Evolutionary conservation across 2,113 vertebrate genomes (phyloP).

Genomic region (Hippocampus mohnikei): DNA sequence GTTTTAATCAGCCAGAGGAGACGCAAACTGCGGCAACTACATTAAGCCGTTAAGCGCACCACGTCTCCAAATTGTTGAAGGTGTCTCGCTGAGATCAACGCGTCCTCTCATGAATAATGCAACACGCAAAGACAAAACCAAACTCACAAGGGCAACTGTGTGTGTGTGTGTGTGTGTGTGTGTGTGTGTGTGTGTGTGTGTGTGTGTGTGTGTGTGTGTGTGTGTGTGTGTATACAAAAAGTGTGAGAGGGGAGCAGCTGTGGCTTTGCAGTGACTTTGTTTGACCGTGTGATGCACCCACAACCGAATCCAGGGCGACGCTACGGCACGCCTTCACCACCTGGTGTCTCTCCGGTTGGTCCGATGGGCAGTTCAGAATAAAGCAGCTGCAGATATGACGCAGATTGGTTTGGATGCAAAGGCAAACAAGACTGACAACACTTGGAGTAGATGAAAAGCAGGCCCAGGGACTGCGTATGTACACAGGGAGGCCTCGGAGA

Average conservation of each 20-base stretch:
- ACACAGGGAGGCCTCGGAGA: constrained; percentile 15
- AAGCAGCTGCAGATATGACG: constrained; percentile 58
- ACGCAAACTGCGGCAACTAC: constrained; percentile 69
- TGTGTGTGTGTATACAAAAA: not conserved
- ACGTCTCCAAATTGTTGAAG: constrained; percentile 68
- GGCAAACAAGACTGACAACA: constrained; percentile 67
- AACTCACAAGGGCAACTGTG: constrained; percentile 19
- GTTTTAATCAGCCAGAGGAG: constrained; percentile 71
- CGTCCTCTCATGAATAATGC: constrained; percentile 67
- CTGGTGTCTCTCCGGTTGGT: constrained; percentile 43
- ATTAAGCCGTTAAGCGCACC: constrained; percentile 71
- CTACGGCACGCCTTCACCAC: constrained; percentile 20
- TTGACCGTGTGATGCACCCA: constrained; percentile 9
- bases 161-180: constrained; percentile 2
- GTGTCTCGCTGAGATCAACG: constrained; percentile 63
- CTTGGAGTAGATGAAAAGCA: constrained; percentile 64
- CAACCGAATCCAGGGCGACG: constrained; percentile 17
- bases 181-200: constrained; percentile 6
- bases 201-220: constrained; percentile 6
- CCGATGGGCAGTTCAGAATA: constrained; percentile 70
- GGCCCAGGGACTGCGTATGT: constrained; percentile 16
- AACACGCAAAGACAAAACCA: constrained; percentile 47
- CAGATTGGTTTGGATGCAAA: constrained; percentile 67
- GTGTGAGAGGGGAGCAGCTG: not conserved
- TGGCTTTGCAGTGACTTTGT: constrained; percentile 4